phyloP scores from a whole-genome alignment of 2,113 vertebrate species.

The Psittacus erithacus region DNA sequence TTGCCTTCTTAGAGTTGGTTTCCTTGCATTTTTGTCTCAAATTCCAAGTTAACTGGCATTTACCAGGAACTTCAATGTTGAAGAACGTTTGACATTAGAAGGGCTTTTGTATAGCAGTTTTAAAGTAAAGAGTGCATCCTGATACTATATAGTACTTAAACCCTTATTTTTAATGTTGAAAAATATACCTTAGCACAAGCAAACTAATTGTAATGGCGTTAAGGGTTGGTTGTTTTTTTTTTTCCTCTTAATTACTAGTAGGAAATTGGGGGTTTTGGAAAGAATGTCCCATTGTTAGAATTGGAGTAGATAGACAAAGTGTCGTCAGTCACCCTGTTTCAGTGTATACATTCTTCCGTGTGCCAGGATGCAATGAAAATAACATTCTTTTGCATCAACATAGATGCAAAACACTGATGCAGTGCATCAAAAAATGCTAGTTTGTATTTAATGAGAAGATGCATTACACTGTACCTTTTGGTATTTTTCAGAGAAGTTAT shows the following conservation, averaged over 20 bases:
- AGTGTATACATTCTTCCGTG: constrained; percentile 40
- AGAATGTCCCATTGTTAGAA: constrained; percentile 49
- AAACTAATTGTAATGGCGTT: constrained; percentile 46
- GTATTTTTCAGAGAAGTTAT: constrained; percentile 80
- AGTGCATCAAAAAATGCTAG: constrained; percentile 80
- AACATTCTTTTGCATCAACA: constrained; percentile 77
- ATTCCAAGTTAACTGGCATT: constrained; percentile 5
- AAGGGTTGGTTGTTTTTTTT: not conserved
- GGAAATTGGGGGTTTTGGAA: constrained; percentile 9
- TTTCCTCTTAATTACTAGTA: constrained; percentile 40
- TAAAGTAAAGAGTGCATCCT: constrained; percentile 49
- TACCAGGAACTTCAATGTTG: constrained; percentile 9
- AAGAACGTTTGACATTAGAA: constrained; percentile 40
- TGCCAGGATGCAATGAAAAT: constrained; percentile 72
- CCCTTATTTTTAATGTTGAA: constrained; percentile 67
- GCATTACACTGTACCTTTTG: constrained; percentile 82
- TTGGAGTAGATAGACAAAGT: constrained; percentile 46
- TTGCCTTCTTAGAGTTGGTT: constrained; percentile 34
- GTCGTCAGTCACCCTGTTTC: constrained; percentile 67
- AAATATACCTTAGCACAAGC: constrained; percentile 61
- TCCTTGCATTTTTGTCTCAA: constrained; percentile 46
- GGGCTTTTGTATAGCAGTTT: constrained; percentile 62
- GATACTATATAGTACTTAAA: constrained; percentile 35
- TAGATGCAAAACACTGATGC: constrained; percentile 83
- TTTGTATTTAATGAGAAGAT: constrained; percentile 82